Evolutionary conservation across 2,797 vertebrate species (phyloP), one percentile per base, ranked within the genome.

Genomic region (Arrhamphus sclerolepis): DNA sequence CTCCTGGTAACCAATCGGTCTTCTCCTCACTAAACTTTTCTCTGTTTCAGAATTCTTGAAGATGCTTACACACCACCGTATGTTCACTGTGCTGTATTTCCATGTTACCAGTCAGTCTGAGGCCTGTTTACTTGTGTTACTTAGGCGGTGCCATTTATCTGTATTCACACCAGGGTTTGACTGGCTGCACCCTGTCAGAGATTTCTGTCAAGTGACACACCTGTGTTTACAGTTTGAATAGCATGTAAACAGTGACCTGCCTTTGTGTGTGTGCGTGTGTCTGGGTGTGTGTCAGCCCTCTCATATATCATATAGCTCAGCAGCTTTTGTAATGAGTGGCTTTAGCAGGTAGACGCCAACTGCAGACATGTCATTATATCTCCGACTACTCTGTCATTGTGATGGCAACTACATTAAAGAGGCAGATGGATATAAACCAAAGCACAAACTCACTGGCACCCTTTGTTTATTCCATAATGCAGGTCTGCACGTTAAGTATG

Each of bases 281-380:
- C 62, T 43, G 61, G 0, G 24, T 47, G 63, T 70, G 0, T 50
- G 58, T 72, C 57, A 44, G 26, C 63, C 70, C 50, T 53, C 77
- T 66, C 46, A 21, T 24, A 62, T 62, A 75, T 82, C 78, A 68
- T 72, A 74, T 70, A 61, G 74, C 78, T 81, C 70, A 52, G 59
- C 77, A 73, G 80, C 75, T 80, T 63, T 70, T 78, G 56, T 86
- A 87, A 89, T 87, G 81, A 87, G 72, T 77, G 81, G 72, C 78
- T 88, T 67, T 50, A 56, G 70, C 81, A 85, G 80, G 83, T 88
- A 85, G 83, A 88, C 78, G 47, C 81, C 63, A 64, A 70, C 76
- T 66, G 63, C 65, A 52, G 70, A 70, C 81, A 2, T 87, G 81
- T 90, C 83, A 89, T 91, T 90, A 88, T 40, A 59, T 22, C 64